Evolutionary conservation across 2,888 invertebrate genomes (phyloP).

Genomic region (Drosophila prostipennis): DNA sequence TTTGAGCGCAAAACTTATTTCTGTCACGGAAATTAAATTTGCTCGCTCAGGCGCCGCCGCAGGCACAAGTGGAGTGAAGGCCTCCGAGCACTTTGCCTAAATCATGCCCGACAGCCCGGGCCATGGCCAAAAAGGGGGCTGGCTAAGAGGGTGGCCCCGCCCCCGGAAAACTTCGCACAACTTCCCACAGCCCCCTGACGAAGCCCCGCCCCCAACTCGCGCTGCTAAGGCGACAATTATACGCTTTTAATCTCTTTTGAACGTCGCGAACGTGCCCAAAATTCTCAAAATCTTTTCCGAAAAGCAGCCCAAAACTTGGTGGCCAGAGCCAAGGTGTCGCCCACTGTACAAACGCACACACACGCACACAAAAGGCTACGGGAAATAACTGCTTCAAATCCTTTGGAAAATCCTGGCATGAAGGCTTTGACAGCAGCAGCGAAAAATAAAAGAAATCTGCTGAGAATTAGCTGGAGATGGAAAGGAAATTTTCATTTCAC

Average conservation of each 20-base stretch:
- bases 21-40: slow-evolving; percentile 80
- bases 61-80: slow-evolving; percentile 59
- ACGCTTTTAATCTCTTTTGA: slow-evolving; percentile 80
- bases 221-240: slow-evolving; percentile 78
- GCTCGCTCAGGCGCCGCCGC: slow-evolving; percentile 66
- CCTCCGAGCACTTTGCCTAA: slow-evolving; percentile 66
- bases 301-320: slow-evolving; percentile 35
- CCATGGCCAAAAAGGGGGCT: slow-evolving; percentile 11
- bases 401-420: slow-evolving; percentile 38
- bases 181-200: slow-evolving; percentile 37
- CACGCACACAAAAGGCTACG: slow-evolving; percentile 5
- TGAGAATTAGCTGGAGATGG: slow-evolving; percentile 26
- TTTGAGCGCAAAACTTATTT: slow-evolving; percentile 80
- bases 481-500: slow-evolving; percentile 29
- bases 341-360: slow-evolving; percentile 15
- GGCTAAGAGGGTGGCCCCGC: slow-evolving; percentile 11
- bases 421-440: slow-evolving; percentile 22
- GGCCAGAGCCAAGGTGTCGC: slow-evolving; percentile 30
- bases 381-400: slow-evolving; percentile 38
- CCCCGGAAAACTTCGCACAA: slow-evolving; percentile 63
- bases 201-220: slow-evolving; percentile 4
- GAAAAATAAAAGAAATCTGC: slow-evolving; percentile 22
- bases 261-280: slow-evolving; percentile 80
- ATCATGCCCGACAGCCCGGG: slow-evolving; percentile 74
- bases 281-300: slow-evolving; percentile 71